These are phyloP conservation scores for Ardeotis arabs DNA, from an alignment of 2,113 vertebrate species.

Conservation along the genomic window DNA sequence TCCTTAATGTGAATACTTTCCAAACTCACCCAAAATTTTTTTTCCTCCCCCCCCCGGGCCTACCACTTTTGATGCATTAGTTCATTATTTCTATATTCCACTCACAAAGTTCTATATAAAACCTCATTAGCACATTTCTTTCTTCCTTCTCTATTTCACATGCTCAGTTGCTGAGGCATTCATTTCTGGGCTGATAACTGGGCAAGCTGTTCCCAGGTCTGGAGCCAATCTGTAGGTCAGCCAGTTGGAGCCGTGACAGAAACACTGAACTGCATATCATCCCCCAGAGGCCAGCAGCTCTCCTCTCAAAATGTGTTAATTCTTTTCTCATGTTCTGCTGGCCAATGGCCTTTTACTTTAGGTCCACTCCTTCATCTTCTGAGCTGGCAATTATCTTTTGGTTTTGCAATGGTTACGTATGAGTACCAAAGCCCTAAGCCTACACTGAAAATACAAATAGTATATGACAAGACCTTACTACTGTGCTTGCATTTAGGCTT, in stretches of 20 bases:
- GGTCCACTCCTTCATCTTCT: neutral
- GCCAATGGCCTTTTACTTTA: neutral
- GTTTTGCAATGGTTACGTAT: neutral
- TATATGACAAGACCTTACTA: neutral
- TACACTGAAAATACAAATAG: neutral
- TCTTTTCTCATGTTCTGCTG: slow-evolving; percentile 28
- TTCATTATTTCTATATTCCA: neutral
- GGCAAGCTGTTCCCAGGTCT: slow-evolving; percentile 16
- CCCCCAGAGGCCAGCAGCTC: neutral
- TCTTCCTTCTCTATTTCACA: neutral
- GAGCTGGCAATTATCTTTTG: neutral
- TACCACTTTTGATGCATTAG: neutral
- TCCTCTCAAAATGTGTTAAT: slow-evolving; percentile 9
- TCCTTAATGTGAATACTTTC: neutral
- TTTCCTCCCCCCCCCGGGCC: neutral
- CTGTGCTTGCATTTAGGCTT: neutral
- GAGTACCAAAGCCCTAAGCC: neutral
- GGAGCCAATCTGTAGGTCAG: slow-evolving; percentile 29
- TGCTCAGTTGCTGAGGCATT: neutral
- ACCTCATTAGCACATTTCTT: neutral
- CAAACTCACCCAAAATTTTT: neutral
- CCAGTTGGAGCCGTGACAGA: slow-evolving; percentile 34
- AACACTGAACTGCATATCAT: slow-evolving; percentile 6
- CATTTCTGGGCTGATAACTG: slow-evolving; percentile 7
- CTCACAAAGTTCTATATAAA: neutral